A percentile compares a stretch with the other conserved stretches of the same genome.
Conservation (phyloP, 92 coral and sea anemone genomes). For the Virgularia gustaviana region DNA sequence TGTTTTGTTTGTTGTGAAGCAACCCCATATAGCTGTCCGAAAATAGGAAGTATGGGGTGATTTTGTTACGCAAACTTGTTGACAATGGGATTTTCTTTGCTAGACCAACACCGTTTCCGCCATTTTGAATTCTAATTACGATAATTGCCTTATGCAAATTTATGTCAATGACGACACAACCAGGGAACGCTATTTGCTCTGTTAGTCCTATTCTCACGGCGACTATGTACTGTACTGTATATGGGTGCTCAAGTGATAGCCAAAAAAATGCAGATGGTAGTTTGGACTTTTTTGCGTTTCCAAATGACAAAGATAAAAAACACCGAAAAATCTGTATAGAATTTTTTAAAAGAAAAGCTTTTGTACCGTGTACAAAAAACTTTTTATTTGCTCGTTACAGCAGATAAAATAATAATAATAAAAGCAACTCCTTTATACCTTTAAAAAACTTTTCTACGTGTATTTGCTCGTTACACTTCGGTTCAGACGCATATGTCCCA, state of each 20-base stretch:
- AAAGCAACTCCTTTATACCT: no score
- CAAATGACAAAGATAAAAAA: conserved; percentile 12
- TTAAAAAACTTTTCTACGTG: not conserved
- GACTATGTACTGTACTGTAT: conserved; percentile 33
- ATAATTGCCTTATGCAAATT: conserved; percentile 6
- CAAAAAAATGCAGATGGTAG: not conserved
- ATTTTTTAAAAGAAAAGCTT: conserved; percentile 13
- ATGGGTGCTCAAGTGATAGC: conserved; percentile 26
- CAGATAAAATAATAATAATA: no score
- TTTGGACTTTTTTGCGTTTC: conserved; percentile 12
- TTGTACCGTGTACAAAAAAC: no score
- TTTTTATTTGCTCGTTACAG: no score
- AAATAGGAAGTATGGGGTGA: no score
- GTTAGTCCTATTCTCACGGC: no score
- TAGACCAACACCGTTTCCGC: conserved; percentile 11
- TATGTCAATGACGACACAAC: conserved; percentile 20
- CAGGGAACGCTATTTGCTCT: no score
- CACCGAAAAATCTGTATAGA: not conserved
- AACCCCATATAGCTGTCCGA: no score
- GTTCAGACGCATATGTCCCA: conserved; percentile 1
- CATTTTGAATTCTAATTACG: not conserved
- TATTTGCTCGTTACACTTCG: conserved; percentile 21
- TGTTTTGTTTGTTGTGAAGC: no score
- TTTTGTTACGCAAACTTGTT: no score
- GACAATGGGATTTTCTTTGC: no score